Conservation (phyloP, 2,113 vertebrate species). For the Strix aluco region DNA sequence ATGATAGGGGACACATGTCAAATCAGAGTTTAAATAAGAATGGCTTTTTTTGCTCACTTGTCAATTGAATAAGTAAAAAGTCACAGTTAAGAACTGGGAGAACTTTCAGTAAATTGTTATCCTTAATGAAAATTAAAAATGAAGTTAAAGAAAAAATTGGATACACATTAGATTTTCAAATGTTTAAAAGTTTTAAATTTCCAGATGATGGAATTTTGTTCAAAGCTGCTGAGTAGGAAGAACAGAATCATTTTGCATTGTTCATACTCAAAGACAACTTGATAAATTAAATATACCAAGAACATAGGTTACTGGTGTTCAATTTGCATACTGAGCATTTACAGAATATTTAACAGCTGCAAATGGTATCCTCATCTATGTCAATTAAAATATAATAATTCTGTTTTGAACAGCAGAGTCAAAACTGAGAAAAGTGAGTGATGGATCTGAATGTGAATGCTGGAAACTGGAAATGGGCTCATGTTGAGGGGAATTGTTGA, state of each 20-base stretch:
- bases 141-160: neutral
- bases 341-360: neutral
- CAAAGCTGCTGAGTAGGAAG: neutral
- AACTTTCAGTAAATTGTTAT: neutral
- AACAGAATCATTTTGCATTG: neutral
- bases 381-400: neutral
- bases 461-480: neutral
- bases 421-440: neutral
- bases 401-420: neutral
- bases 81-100: rapidly evolving
- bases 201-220: neutral
- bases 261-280: neutral
- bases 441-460: neutral
- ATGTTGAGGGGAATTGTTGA: neutral
- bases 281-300: neutral
- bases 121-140: neutral
- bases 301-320: neutral
- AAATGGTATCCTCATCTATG: neutral
- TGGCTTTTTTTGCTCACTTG: neutral
- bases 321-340: neutral
- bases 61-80: neutral
- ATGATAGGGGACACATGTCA: neutral
- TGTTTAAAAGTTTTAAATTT: neutral
- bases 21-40: neutral
- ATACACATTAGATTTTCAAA: neutral